Percentiles rank a stretch among this genome's conserved stretches.
These are phyloP conservation scores for Xiphophorus couchianus DNA, from an alignment of 2,113 vertebrate genomes.

Conservation along the genomic window DNA sequence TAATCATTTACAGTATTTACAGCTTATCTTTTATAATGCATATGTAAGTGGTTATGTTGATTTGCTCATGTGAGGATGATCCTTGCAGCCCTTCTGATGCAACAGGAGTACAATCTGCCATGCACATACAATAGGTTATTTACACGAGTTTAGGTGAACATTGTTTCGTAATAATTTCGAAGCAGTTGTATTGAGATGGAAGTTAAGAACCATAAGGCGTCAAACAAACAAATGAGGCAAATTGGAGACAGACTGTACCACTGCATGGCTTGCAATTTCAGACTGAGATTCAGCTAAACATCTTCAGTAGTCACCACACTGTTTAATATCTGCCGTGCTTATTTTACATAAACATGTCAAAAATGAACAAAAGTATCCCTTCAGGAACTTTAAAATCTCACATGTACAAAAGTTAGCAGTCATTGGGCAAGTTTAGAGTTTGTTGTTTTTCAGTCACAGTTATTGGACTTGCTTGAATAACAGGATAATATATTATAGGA, in stretches of 20 bases:
- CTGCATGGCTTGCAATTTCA: not conserved
- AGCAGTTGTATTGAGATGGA: slow-evolving; percentile 14
- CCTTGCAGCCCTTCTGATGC: slow-evolving; percentile 67
- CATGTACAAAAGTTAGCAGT: not conserved
- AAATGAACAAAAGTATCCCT: not conserved
- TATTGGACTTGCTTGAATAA: not conserved
- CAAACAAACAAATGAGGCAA: not conserved
- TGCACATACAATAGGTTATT: slow-evolving; percentile 64
- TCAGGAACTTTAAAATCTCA: not conserved
- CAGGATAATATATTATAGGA: not conserved
- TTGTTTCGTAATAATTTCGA: slow-evolving; percentile 16
- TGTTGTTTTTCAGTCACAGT: not conserved
- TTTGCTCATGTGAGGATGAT: slow-evolving; percentile 54
- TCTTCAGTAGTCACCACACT: not conserved
- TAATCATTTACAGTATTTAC: slow-evolving; percentile 68
- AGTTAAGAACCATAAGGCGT: slow-evolving; percentile 12
- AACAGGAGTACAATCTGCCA: slow-evolving; percentile 59
- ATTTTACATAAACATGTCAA: not conserved
- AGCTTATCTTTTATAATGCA: slow-evolving; percentile 47
- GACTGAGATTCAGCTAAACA: not conserved
- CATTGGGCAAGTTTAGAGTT: not conserved
- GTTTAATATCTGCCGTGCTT: not conserved
- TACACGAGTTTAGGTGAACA: slow-evolving; percentile 50
- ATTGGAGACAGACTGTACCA: not conserved
- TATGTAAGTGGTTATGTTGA: slow-evolving; percentile 45